phyloP scores from a whole-genome alignment of 2,113 vertebrate genomes.

The Toxostoma redivivum region DNA sequence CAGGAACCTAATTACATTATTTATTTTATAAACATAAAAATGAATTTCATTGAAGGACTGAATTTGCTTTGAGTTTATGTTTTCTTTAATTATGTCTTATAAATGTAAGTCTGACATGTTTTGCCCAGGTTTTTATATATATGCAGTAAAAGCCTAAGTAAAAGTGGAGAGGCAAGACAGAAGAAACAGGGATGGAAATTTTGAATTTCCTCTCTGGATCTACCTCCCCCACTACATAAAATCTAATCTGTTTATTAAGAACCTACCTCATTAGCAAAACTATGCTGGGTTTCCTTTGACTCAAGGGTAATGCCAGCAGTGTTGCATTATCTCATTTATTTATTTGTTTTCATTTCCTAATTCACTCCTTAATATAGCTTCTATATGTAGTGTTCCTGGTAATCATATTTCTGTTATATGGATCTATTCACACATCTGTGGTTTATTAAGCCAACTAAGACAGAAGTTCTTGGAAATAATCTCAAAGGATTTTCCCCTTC shows the following conservation, averaged over 20 bases:
- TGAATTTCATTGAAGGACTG: neutral
- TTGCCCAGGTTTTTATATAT: neutral
- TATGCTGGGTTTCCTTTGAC: neutral
- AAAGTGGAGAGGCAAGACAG: neutral
- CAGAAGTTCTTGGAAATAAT: neutral
- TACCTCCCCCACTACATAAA: neutral
- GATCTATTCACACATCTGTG: neutral
- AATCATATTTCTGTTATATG: neutral
- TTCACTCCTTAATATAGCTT: neutral
- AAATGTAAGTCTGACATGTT: neutral
- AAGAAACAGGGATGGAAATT: neutral
- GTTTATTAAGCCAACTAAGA: neutral
- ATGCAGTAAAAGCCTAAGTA: neutral
- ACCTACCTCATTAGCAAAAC: neutral
- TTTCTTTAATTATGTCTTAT: neutral
- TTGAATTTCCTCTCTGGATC: neutral
- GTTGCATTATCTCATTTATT: neutral
- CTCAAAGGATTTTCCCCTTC: neutral
- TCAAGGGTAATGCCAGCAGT: neutral
- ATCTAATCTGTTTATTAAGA: neutral
- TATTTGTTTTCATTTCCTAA: neutral
- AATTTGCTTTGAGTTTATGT: neutral
- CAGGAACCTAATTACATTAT: neutral
- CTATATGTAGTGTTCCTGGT: neutral
- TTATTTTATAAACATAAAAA: neutral